Base-by-base conservation (phyloP, 2,113 vertebrate species). In the Oreochromis niloticus region DNA sequence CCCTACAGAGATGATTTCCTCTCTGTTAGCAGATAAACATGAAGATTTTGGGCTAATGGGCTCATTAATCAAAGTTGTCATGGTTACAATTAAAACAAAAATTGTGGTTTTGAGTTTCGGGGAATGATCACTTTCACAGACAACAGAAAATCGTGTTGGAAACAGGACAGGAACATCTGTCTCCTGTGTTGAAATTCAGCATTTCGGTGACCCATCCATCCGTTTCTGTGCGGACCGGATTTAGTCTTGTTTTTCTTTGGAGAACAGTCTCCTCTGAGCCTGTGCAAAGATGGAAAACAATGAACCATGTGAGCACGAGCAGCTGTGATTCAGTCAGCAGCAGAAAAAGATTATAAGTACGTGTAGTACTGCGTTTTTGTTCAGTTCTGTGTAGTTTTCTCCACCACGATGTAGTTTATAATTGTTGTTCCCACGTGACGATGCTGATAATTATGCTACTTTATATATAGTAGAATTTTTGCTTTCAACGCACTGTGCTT, bases 391-490 rank as follows among this genome's bases (percentile, higher is more conserved):
- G 71, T 1, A 3, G 32, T n/a, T 63, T n/a, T 63, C 6, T 63
- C 59, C 59, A 36, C 17, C 17, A 2, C 9, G 4, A 48, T 0
- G 4, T 30, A 6, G 41, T 30, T 48, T 6, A 0, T 48, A 11
- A 48, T 14, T 14, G 4, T 30, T 4, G 41, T 3, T 48, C 48
- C 68, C 22, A 43, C 12, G 68, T 46, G 13, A 22, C 4, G n/a
- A 0, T 41, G 63, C 34, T 71, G n/a, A 50, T 30, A 11, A 17
- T 46, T 19, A 27, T 2, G 43, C 24, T 19, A 2, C 24, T 11
- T 71, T 16, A 5, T 41, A 71, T 2, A 24, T 1, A 24, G 43
- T 24, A 9, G 12, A 16, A 46, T 7, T 73, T 46, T 75, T 48
- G 41, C 41, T 48, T 12, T 19, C 27, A 50, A 30, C 3, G 9